Base-by-base conservation (phyloP, 1,140 invertebrate species). In the Steinernema feltiae region DNA sequence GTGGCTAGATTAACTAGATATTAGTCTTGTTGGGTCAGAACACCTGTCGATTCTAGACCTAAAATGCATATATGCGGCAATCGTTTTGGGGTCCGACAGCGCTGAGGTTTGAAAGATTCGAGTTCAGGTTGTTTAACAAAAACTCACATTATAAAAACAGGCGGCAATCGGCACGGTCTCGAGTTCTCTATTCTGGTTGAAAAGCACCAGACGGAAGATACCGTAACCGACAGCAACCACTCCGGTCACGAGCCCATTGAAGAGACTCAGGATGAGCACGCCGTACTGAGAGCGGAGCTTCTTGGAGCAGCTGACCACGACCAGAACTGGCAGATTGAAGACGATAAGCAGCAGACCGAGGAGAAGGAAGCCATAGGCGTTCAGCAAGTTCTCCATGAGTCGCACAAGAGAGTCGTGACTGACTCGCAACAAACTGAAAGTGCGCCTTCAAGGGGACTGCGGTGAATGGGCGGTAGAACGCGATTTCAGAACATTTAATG, bases 141-240 rank as follows among this genome's bases (percentile, higher is more conserved):
- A 27, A 63, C 53, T 63, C 24, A 63, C 53, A 63, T 63, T 63
- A 63, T 63, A 63, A 21, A 63, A 63, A 63, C 53, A 63, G 15
- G 53, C 53, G 12, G 12, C 24, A 21, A 63, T 63, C 2, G 53
- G 53, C 7, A 63, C 53, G 3, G 24, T 27, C 3, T 63, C 24
- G 24, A 17, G 3, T 3, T 63, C 53, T 21, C 24, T 63, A 3
- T 27, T 21, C 15, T 17, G 12, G 3, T 15, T 3, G 24, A 27
- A n/a, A 3, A 63, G 7, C 12, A 63, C 53, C 15, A 63, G 15
- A 3, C 53, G 53, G 24, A 63, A 63, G 12, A 63, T 63, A 17
- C 53, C 53, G 24, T 63, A 63, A 15, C 53, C 53, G 7, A 21
- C 24, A 21, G 53, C 7, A 7, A 63, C 53, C 7, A 21, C 24